Base-by-base conservation (phyloP, 2,888 invertebrate genomes). In the Machimus atricapillus region DNA sequence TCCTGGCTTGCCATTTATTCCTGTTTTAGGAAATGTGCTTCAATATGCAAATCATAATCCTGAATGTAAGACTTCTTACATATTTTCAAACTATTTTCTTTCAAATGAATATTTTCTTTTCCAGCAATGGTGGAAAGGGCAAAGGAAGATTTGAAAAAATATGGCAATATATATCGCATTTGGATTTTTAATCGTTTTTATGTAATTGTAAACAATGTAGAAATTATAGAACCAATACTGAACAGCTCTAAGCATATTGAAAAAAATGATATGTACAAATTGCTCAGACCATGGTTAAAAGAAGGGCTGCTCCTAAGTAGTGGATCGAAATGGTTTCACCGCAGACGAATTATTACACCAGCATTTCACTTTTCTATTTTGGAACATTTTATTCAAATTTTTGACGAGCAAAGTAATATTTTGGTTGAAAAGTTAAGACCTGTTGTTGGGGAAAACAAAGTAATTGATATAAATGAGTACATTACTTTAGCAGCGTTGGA, bases 331-430 rank as follows among this genome's bases (percentile, higher is more conserved):
- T 97, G 97, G 97, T 94, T 93, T 90, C 92, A 92, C 0, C 94
- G 95, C 31, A 93, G 97, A 52, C 96, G 95, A 91, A 94, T 96
- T 88, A 92, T 97, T 85, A 96, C 96, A 0, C 96, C 96, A 2
- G 94, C 96, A 0, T 97, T 97, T 91, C 97, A 97, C 91, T 96
- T 96, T 91, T 95, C 95, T 90, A 96, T 97, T 86, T 91, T 97
- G 76, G 95, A 96, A 90, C 94, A 95, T 89, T 97, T 96, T 91
- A 91, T 96, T 9, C 94, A 95, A 3, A 94, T 95, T 0, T 96
- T 96, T 90, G 94, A 96, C 90, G 94, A 94, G 87, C 95, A 96
- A 88, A 93, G 94, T 4, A 91, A 92, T 40, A 92, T 95, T 27
- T 92, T 96, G 88, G 90, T 94, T 0, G 91, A 94, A 0, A 94